Base-by-base conservation (phyloP, 2,888 invertebrate species). In the Eupithecia subfuscata region DNA sequence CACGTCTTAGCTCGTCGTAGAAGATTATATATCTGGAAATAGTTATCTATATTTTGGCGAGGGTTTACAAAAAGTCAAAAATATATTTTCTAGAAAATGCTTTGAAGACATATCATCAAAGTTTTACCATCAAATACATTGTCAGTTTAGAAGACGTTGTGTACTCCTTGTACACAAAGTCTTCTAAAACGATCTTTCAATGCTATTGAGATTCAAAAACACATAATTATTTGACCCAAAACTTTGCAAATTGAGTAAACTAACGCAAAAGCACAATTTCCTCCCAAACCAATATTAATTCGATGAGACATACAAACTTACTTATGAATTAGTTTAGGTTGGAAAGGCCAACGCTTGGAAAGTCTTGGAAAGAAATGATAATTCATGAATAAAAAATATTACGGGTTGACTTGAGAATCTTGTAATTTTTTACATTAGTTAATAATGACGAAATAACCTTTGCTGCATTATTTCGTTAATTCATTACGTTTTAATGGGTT, bases 271-370 rank as follows among this genome's bases (percentile, higher is more conserved):
- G 22, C 43, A n/a, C 67, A 25, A 40, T 68, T 43, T 16, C 16
- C 43, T 68, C 7, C 68, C 43, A 43, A 40, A 43, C 40, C 43
- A 68, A 22, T 43, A 43, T 68, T 67, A n/a, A 40, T 67, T 40
- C 64, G 64, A 40, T 67, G 67, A 67, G 12, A 40, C 22, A 25
- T 16, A 68, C 14, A 68, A 68, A 68, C 68, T 68, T 40, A 37
- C 65, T 37, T 37, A 8, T 12, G 40, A 67, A 67, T 67, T 40
- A 67, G 65, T 40, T 67, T 37, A 40, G 12, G 1, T 12, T 40
- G 0, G n/a, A 30, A 40, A 67, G 65, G 65, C 8, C 18, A 7
- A 64, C 7, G 18, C 18, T 34, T 11, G 8, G 12, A 25, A 60
- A 60, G 8, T 25, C 25, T 14, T 60, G 56, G 4, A 60, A 8